phyloP scores from a whole-genome alignment of 2,113 vertebrate species.

The Regulus satrapa region DNA sequence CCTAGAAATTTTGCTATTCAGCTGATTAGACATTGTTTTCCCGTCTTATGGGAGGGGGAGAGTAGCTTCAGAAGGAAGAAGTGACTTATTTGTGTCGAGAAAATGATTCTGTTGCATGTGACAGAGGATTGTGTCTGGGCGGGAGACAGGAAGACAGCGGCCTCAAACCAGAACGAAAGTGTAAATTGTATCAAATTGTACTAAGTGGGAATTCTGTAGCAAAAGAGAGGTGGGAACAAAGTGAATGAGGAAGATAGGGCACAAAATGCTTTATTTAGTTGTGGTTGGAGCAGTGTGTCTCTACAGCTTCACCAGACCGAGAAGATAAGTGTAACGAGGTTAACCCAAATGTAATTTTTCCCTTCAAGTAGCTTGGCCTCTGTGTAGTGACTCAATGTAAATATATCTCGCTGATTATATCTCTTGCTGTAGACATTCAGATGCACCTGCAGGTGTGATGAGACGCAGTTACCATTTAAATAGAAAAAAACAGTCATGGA shows the following conservation, averaged over 20 bases:
- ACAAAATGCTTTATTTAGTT: not conserved
- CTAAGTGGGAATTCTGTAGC: not conserved
- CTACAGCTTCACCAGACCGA: not conserved
- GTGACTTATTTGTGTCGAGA: fast-evolving
- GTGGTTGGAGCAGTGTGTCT: not conserved
- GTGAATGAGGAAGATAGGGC: not conserved
- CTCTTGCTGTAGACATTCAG: not conserved
- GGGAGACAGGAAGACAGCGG: not conserved
- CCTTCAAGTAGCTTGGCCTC: not conserved
- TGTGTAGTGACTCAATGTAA: not conserved
- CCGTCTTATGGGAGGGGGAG: not conserved
- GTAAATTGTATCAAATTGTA: not conserved
- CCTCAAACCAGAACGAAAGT: not conserved
- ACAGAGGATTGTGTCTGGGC: not conserved
- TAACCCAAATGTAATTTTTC: not conserved
- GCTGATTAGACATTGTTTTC: not conserved
- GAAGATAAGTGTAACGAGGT: not conserved
- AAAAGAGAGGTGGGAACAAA: not conserved
- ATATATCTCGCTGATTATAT: not conserved
- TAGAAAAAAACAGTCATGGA: not conserved
- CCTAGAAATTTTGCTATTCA: not conserved
- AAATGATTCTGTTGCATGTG: not conserved
- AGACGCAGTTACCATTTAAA: not conserved
- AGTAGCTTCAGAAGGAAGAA: not conserved
- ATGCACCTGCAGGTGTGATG: not conserved